These are phyloP conservation scores for Brachylomia viminalis DNA, from an alignment of 2,888 invertebrate species.

Conservation along the genomic window DNA sequence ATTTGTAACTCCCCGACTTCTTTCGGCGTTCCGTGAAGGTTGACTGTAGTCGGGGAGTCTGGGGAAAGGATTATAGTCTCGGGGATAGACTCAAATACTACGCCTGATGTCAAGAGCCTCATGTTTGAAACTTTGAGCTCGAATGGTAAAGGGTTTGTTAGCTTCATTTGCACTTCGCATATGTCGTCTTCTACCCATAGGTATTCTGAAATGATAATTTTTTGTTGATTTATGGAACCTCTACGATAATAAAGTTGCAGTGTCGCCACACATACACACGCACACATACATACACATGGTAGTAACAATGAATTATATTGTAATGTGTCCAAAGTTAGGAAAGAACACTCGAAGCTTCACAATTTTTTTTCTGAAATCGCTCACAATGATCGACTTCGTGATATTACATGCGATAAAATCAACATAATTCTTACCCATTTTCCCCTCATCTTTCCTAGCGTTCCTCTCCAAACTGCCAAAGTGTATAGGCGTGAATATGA, in stretches of 20 bases:
- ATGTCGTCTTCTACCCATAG: slow-evolving; percentile 98
- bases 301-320: no score
- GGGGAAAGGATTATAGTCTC: slow-evolving; percentile 95
- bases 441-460: slow-evolving; percentile 91
- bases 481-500: slow-evolving; percentile 97
- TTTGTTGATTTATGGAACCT: neutral
- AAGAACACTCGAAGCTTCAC: no score
- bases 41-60: slow-evolving; percentile 94
- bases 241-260: no score
- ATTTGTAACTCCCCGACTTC: slow-evolving; percentile 96
- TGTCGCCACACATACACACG: no score
- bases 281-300: no score
- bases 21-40: slow-evolving; percentile 96
- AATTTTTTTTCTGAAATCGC: neutral
- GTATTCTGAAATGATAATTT: slow-evolving; percentile 92
- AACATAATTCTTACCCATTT: slow-evolving; percentile 92
- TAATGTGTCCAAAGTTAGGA: neutral
- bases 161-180: slow-evolving; percentile 96
- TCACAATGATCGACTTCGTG: neutral
- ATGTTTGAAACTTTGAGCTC: slow-evolving; percentile 97
- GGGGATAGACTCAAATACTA: slow-evolving; percentile 97
- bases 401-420: neutral
- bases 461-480: slow-evolving; percentile 95
- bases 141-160: slow-evolving; percentile 97
- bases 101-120: slow-evolving; percentile 96